phyloP scores from a whole-genome alignment of 2,888 invertebrate species.

The Zelleria hepariella region DNA sequence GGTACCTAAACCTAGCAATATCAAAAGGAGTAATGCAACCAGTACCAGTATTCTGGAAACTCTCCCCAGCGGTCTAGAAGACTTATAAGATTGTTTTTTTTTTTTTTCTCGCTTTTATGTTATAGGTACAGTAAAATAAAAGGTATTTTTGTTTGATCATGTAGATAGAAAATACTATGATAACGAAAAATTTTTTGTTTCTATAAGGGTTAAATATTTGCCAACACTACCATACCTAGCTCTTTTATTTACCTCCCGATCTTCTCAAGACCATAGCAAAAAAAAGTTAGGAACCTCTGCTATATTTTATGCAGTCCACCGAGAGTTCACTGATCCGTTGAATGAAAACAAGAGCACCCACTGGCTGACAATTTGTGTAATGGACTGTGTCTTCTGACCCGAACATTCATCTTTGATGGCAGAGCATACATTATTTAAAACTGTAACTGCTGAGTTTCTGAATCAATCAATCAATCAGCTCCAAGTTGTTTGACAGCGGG shows the following conservation, averaged over 20 bases:
- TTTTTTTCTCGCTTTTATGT: no score
- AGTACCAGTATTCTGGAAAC: no score
- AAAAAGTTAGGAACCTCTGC: neutral
- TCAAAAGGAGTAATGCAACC: no score
- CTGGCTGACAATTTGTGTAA: conserved; percentile 21
- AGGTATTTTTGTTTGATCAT: no score
- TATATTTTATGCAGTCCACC: conserved; percentile 8
- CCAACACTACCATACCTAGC: no score
- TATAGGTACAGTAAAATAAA: no score
- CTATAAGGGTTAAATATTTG: no score
- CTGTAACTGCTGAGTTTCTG: neutral
- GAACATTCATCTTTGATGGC: neutral
- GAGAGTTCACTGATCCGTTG: neutral
- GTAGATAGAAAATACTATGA: no score
- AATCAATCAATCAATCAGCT: neutral
- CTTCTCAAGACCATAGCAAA: neutral
- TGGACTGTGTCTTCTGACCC: conserved; percentile 10
- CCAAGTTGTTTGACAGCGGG: neutral
- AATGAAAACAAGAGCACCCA: conserved; percentile 1
- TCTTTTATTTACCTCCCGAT: neutral
- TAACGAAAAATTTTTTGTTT: no score
- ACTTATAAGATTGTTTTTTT: no score
- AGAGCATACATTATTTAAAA: neutral
- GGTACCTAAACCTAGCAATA: no score
- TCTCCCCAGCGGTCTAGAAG: no score